A percentile compares a stretch with the other conserved stretches of the same genome.
Conservation (phyloP, 1,140 invertebrate species). For the Probaryconus sp. region DNA sequence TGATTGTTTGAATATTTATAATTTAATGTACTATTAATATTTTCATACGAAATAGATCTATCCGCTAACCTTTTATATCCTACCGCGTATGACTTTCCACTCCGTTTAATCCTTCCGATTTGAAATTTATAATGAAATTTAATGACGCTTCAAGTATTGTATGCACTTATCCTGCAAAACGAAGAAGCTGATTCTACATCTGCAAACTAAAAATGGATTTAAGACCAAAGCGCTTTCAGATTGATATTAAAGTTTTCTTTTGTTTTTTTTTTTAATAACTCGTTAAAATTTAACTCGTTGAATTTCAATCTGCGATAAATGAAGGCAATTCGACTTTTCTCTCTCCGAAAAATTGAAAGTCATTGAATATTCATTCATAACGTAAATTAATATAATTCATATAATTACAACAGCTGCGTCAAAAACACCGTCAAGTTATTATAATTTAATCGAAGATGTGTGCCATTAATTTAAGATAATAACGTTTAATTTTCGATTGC, state of each 20-base stretch:
- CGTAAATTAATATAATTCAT: too few species aligned
- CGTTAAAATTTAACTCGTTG: too few species aligned
- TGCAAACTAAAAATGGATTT: constrained; percentile 41
- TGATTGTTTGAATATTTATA: constrained; percentile 44
- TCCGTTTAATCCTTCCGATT: constrained; percentile 50
- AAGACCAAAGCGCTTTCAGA: constrained; percentile 32
- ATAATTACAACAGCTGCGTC: too few species aligned
- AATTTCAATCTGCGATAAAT: too few species aligned
- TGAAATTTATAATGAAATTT: constrained; percentile 54
- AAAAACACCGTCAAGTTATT: constrained; percentile 7
- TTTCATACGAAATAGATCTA: constrained; percentile 50
- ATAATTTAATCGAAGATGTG: constrained; percentile 18
- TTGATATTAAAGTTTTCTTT: too few species aligned
- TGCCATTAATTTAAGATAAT: constrained; percentile 36
- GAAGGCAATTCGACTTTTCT: too few species aligned
- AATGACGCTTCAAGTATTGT: constrained; percentile 55
- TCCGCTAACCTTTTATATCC: constrained; percentile 23
- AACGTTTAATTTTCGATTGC: constrained; percentile 44
- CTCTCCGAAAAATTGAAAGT: too few species aligned
- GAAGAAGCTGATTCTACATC: constrained; percentile 14
- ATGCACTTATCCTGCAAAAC: constrained; percentile 10
- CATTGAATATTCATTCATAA: too few species aligned
- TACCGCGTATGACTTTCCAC: constrained; percentile 38
- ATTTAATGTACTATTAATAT: constrained; percentile 47
- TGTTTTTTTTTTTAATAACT: too few species aligned